A percentile compares a stretch with the other conserved stretches of the same genome.
Conservation (phyloP, 2,888 invertebrate species). For the Ischnura elegans region DNA sequence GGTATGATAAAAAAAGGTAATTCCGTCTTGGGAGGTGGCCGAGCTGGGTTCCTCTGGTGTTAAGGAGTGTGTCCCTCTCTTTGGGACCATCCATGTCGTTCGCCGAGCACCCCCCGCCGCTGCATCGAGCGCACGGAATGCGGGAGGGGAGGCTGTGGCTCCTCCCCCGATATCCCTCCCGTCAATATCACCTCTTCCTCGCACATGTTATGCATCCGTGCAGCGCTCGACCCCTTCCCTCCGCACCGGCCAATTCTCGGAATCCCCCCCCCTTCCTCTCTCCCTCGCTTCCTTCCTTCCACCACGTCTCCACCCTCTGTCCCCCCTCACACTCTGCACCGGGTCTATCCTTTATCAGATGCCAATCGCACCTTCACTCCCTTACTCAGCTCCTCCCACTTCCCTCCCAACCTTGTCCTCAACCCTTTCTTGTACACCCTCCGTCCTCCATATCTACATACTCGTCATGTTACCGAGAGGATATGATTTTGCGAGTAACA, state of each 20-base stretch:
- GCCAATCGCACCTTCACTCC: slow-evolving; percentile 21
- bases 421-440: neutral
- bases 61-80: too few relatives aligned
- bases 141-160: neutral
- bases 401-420: neutral
- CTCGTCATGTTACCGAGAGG: neutral
- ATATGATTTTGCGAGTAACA: neutral
- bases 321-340: neutral
- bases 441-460: neutral
- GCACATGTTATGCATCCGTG: slow-evolving; percentile 24
- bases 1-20: too few relatives aligned
- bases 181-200: neutral
- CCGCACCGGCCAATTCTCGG: slow-evolving; percentile 39
- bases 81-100: neutral
- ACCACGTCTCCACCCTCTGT: neutral
- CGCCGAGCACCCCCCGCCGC: too few relatives aligned
- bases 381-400: neutral
- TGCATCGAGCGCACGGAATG: neutral
- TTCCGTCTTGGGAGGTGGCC: too few relatives aligned
- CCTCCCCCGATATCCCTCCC: neutral
- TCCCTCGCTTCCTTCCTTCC: neutral
- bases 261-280: neutral
- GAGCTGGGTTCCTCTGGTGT: too few relatives aligned
- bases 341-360: neutral
- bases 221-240: neutral